Percentiles rank a stretch among this genome's conserved stretches.
Evolutionary conservation across 1,140 invertebrate species (phyloP).

Genomic region (Fopius arisanus): DNA sequence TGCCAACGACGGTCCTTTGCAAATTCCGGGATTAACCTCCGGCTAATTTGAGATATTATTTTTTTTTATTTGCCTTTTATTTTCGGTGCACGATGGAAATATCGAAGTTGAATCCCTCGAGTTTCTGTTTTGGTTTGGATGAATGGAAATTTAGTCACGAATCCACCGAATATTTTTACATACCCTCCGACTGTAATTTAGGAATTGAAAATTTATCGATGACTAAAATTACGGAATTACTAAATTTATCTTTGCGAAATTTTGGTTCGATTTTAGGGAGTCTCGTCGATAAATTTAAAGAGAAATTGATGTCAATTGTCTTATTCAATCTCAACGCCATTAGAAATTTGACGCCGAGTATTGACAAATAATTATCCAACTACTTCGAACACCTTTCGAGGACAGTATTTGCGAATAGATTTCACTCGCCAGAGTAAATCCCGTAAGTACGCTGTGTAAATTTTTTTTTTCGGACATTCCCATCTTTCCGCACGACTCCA

Average conservation of each 20-base stretch:
- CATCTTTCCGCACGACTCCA: neutral
- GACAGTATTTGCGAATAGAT: neutral
- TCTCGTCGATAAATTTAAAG: neutral
- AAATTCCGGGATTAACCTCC: neutral
- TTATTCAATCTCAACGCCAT: neutral
- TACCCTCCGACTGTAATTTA: too few relatives aligned
- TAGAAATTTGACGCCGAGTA: neutral
- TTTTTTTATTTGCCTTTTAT: neutral
- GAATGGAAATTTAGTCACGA: neutral
- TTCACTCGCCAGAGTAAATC: neutral
- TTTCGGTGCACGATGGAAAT: too few relatives aligned
- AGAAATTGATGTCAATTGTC: neutral
- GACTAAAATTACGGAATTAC: too few relatives aligned
- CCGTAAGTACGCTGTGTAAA: neutral
- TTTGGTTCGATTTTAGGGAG: too few relatives aligned
- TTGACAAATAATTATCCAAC: neutral
- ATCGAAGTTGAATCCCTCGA: neutral
- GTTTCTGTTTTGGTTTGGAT: neutral
- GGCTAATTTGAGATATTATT: neutral
- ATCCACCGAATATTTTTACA: neutral
- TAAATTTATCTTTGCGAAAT: too few relatives aligned
- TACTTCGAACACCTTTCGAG: neutral
- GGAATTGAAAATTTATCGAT: too few relatives aligned
- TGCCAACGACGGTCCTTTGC: constrained; percentile 10
- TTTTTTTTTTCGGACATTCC: neutral